phyloP scores from a whole-genome alignment of 2,888 invertebrate species.

The Trichopoda pennipes region DNA sequence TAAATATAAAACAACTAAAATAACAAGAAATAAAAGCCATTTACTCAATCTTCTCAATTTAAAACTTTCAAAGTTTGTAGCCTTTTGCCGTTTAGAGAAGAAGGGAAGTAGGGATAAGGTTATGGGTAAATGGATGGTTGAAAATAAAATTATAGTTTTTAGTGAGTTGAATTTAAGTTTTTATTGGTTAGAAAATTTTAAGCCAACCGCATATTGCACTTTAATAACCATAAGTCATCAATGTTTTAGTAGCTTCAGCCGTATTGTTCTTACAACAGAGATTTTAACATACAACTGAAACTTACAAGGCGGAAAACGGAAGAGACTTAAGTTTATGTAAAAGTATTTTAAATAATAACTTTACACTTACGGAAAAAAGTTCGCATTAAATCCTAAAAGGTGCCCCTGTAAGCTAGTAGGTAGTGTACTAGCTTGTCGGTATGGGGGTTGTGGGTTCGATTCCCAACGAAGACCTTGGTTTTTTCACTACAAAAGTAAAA shows the following conservation, averaged over 20 bases:
- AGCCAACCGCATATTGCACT: conserved; percentile 58
- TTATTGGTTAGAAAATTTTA: conserved; percentile 50
- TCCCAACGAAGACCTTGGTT: too few species aligned
- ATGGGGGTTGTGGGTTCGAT: too few species aligned
- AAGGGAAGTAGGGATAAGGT: background rate
- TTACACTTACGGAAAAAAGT: conserved; percentile 19
- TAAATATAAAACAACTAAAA: conserved; percentile 34
- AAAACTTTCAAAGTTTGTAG: conserved; percentile 30
- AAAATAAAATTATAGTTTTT: conserved; percentile 14
- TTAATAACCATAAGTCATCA: conserved; percentile 64
- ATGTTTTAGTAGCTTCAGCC: conserved; percentile 54
- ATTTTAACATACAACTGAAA: background rate
- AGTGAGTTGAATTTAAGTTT: conserved; percentile 25
- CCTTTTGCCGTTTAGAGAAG: background rate
- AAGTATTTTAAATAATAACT: background rate
- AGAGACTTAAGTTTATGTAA: conserved; percentile 17
- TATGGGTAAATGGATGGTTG: background rate
- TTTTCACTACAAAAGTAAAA: too few species aligned
- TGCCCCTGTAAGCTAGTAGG: too few species aligned
- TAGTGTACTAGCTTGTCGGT: too few species aligned
- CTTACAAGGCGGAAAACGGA: conserved; percentile 40
- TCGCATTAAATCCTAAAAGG: background rate
- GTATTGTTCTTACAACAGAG: conserved; percentile 19
- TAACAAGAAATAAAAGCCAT: conserved; percentile 21
- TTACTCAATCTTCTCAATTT: conserved; percentile 36